A percentile compares a stretch with the other conserved stretches of the same genome.
Evolutionary conservation across 1,140 invertebrate species (phyloP).

Genomic region (Paracyclopina nana): DNA sequence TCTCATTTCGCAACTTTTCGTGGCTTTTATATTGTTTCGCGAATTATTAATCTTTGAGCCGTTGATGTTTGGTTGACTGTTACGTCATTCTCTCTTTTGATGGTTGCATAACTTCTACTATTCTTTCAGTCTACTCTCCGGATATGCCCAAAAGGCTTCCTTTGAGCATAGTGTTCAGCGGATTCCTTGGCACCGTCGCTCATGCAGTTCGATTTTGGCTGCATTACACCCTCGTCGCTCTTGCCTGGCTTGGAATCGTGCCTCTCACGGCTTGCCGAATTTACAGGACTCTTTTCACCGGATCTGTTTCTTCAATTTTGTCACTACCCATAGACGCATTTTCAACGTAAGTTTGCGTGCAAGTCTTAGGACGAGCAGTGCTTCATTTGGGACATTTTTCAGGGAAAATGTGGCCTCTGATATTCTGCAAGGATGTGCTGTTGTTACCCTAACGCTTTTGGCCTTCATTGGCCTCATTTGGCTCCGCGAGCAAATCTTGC

Average conservation of each 20-base stretch:
- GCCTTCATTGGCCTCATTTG: slow-evolving; percentile 92
- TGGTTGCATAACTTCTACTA: slow-evolving; percentile 15
- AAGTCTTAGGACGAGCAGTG: neutral
- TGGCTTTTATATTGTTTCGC: too few relatives aligned
- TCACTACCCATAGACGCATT: slow-evolving; percentile 76
- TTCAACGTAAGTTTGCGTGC: slow-evolving; percentile 42
- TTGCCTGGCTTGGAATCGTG: slow-evolving; percentile 94
- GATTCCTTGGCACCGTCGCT: slow-evolving; percentile 64
- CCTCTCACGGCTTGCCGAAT: slow-evolving; percentile 91
- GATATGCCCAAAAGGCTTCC: slow-evolving; percentile 95
- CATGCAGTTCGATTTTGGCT: slow-evolving; percentile 87
- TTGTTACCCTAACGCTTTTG: slow-evolving; percentile 86
- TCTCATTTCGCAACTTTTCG: too few relatives aligned
- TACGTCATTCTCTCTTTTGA: too few relatives aligned
- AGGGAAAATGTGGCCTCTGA: slow-evolving; percentile 75
- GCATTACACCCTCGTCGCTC: slow-evolving; percentile 81
- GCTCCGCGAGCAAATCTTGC: slow-evolving; percentile 91
- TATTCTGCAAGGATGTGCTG: slow-evolving; percentile 86
- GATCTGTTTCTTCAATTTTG: slow-evolving; percentile 51
- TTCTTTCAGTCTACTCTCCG: slow-evolving; percentile 62
- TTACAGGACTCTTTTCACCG: slow-evolving; percentile 74
- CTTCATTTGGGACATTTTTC: slow-evolving; percentile 20
- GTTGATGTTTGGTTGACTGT: too few relatives aligned
- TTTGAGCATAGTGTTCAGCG: slow-evolving; percentile 65
- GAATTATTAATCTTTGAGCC: too few relatives aligned